Conservation (phyloP, 1,140 invertebrate species). For the Camponotus pennsylvanicus region DNA sequence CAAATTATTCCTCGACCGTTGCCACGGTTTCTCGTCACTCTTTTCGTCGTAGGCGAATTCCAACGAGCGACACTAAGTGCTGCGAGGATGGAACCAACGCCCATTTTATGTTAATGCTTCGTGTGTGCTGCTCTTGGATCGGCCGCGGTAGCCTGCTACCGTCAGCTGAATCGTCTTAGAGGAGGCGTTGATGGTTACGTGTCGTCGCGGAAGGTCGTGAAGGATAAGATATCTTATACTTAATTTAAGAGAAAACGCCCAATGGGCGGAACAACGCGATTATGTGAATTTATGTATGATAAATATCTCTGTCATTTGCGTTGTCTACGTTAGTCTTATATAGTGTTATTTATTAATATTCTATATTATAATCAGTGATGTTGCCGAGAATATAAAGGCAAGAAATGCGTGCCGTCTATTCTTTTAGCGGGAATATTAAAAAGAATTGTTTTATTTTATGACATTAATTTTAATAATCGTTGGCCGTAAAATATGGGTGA, state of each 20-base stretch:
- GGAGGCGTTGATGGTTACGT: constrained; percentile 61
- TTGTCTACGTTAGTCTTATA: neutral
- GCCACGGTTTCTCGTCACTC: constrained; percentile 21
- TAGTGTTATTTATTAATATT: constrained; percentile 21
- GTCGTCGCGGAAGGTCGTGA: constrained; percentile 66
- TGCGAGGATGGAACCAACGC: constrained; percentile 81
- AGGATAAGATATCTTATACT: constrained; percentile 60
- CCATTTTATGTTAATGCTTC: constrained; percentile 83
- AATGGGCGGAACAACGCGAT: constrained; percentile 46
- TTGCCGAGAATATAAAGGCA: neutral
- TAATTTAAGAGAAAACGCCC: constrained; percentile 66
- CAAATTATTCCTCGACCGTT: constrained; percentile 39
- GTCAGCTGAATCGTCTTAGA: constrained; percentile 45
- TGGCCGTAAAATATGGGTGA: constrained; percentile 46
- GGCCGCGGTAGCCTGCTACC: constrained; percentile 45
- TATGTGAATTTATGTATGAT: constrained; percentile 47
- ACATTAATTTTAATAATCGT: constrained; percentile 11
- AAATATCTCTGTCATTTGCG: neutral
- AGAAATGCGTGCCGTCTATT: neutral
- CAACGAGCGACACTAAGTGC: neutral
- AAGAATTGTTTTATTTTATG: neutral
- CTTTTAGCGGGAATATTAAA: neutral
- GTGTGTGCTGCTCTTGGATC: constrained; percentile 43
- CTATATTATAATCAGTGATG: too few species aligned
- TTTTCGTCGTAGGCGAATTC: constrained; percentile 70